These are phyloP conservation scores for Pachyseris speciosa DNA, from an alignment of 64 coral and sea anemone genomes.

Conservation along the genomic window DNA sequence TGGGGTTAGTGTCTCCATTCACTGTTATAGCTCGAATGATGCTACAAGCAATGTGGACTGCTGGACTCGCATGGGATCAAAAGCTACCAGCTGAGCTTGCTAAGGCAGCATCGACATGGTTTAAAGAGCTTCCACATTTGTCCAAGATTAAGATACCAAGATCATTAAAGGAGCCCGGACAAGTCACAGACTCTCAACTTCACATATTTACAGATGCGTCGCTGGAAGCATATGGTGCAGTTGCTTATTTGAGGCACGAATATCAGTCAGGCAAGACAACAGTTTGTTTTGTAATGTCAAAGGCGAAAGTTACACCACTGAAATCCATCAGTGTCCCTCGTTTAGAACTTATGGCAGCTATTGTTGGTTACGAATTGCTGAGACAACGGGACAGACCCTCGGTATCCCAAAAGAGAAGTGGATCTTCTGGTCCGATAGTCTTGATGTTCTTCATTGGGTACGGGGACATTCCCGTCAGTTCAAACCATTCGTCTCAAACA, in stretches of 20 bases:
- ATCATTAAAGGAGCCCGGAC: neutral
- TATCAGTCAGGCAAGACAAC: neutral
- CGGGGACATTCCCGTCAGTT: neutral
- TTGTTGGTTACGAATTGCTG: conserved; percentile 25
- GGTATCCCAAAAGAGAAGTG: neutral
- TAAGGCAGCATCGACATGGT: neutral
- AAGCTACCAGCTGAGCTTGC: neutral
- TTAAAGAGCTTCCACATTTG: neutral
- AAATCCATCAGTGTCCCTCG: conserved; percentile 39
- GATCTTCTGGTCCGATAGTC: neutral
- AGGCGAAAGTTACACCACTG: conserved; percentile 29
- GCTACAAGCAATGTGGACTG: conserved; percentile 13
- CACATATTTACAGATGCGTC: no score
- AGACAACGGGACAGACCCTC: neutral
- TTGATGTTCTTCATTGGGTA: conserved; percentile 10
- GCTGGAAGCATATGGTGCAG: conserved; percentile 26
- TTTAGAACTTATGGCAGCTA: conserved; percentile 44
- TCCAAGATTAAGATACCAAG: neutral
- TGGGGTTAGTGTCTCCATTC: conserved; percentile 32
- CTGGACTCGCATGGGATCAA: conserved; percentile 43
- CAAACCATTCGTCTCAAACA: neutral
- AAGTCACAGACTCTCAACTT: neutral
- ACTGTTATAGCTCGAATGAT: conserved; percentile 11
- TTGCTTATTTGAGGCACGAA: neutral
- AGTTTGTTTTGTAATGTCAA: conserved; percentile 19